Evolutionary conservation across 2,797 vertebrate species (phyloP), one percentile per base, ranked within the genome.

Genomic region (Odontamblyopus rebecca): DNA sequence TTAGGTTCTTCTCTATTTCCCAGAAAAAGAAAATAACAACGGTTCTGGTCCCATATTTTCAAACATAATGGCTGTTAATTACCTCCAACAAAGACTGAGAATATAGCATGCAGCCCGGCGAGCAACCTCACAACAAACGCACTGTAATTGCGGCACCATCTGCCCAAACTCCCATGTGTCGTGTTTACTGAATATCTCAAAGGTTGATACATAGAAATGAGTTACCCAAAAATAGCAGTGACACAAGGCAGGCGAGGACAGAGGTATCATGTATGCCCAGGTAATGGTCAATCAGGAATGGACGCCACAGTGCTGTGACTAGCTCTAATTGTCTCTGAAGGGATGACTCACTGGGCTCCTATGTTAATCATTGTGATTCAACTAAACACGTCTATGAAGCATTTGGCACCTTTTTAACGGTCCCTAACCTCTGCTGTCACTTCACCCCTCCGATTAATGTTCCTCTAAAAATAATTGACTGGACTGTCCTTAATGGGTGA

Each of bases 361-460:
- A 86, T 85, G 79, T 82, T 88, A 90, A 89, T 90, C 81, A 81
- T 69, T 30, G 60, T 6, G 68, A 56, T 63, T 70, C 76, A 82
- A 78, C 82, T 82, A 70, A 77, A 80, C 80, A 76, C 32, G 67
- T 57, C 72, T 81, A 6, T 2, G 70, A 81, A 69, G 69, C 62
- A 67, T 79, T 67, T 83, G 80, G 69, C 76, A 73, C 67, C 53
- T 3, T 70, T 82, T 64, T 29, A 50, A 26, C 62, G 29, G 57
- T 35, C 51, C 1, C 9, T 2, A 75, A 71, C 74, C 69, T 75
- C 79, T 60, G 83, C 65, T 53, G 27, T 67, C 29, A 53, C 48
- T 53, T 27, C 50, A 54, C 6, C 65, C n/a, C 16, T 67, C 1
- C 9, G 9, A 30, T 53, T 30, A n/a, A 54, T 67, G 65, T 54